These are phyloP conservation scores for Leptothorax acervorum DNA, from an alignment of 2,888 invertebrate species.

Conservation along the genomic window DNA sequence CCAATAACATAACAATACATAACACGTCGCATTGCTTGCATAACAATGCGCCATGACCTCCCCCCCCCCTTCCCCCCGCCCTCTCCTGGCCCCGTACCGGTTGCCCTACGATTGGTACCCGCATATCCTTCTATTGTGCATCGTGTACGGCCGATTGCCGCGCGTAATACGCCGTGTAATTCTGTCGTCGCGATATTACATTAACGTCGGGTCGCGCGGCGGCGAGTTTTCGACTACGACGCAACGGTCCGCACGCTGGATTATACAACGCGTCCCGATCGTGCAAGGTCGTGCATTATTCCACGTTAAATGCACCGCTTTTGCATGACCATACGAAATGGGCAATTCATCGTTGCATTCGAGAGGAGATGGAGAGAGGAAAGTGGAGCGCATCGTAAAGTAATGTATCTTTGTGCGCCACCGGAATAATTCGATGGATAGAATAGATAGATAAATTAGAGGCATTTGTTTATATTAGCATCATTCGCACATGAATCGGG, in stretches of 20 bases:
- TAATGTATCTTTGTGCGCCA: not conserved
- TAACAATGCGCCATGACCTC: constrained; percentile 79
- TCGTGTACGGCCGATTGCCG: constrained; percentile 78
- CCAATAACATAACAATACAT: constrained; percentile 84
- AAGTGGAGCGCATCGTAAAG: not conserved
- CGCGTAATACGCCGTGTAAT: constrained; percentile 80
- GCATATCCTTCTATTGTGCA: constrained; percentile 78
- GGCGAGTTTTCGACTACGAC: constrained; percentile 55
- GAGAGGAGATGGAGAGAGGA: not conserved
- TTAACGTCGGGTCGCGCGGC: constrained; percentile 52
- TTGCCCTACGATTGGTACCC: constrained; percentile 67
- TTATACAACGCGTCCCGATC: constrained; percentile 43
- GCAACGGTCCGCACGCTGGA: constrained; percentile 8
- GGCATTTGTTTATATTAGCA: constrained; percentile 4
- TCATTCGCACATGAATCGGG: not conserved
- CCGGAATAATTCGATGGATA: not conserved
- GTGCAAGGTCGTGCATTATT: constrained; percentile 50
- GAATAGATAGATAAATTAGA: not conserved
- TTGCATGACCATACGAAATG: constrained; percentile 29
- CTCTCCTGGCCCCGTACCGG: constrained; percentile 20
- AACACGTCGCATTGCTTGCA: constrained; percentile 83
- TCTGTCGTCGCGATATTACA: constrained; percentile 72
- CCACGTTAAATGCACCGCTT: constrained; percentile 44
- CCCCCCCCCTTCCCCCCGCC: constrained; percentile 28
- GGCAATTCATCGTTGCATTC: constrained; percentile 23